phyloP scores from a whole-genome alignment of 2,888 invertebrate genomes.

The Periphyllus acericola region DNA sequence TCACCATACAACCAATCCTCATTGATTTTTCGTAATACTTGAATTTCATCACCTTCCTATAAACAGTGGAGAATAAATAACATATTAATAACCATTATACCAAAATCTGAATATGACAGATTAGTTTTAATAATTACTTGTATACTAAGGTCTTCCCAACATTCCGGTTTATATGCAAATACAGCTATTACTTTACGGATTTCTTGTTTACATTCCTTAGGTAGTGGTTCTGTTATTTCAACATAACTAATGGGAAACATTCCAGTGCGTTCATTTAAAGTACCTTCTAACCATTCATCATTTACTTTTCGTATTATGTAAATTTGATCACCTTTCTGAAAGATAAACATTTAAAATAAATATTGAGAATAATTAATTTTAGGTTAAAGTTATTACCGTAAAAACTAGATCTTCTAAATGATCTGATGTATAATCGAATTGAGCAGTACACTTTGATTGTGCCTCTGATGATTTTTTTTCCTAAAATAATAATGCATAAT shows the following conservation, averaged over 20 bases:
- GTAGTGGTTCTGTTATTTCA: conserved; percentile 78
- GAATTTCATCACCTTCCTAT: conserved; percentile 74
- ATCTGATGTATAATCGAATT: conserved; percentile 80
- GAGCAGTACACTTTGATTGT: conserved; percentile 79
- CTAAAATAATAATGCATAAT: conserved; percentile 26
- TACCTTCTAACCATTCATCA: conserved; percentile 83
- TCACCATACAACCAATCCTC: conserved; percentile 84
- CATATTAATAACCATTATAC: conserved; percentile 2
- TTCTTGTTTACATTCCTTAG: conserved; percentile 66
- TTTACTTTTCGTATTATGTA: conserved; percentile 77
- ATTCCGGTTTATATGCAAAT: conserved; percentile 77
- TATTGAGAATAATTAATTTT: not conserved
- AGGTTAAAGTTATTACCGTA: conserved; percentile 72
- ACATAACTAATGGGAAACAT: conserved; percentile 86
- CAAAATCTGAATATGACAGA: conserved; percentile 31
- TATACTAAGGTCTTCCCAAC: conserved; percentile 71
- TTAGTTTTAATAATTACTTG: conserved; percentile 67
- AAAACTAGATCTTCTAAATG: conserved; percentile 83
- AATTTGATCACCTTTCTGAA: conserved; percentile 79
- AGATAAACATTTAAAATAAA: not conserved
- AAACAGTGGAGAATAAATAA: conserved; percentile 59
- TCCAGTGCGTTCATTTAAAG: conserved; percentile 77
- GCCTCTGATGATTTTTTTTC: conserved; percentile 18
- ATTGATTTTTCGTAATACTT: conserved; percentile 76
- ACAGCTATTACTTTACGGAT: conserved; percentile 72